Evolutionary conservation across 2,888 invertebrate species (phyloP).

Genomic region (Tenthredo mesomela): DNA sequence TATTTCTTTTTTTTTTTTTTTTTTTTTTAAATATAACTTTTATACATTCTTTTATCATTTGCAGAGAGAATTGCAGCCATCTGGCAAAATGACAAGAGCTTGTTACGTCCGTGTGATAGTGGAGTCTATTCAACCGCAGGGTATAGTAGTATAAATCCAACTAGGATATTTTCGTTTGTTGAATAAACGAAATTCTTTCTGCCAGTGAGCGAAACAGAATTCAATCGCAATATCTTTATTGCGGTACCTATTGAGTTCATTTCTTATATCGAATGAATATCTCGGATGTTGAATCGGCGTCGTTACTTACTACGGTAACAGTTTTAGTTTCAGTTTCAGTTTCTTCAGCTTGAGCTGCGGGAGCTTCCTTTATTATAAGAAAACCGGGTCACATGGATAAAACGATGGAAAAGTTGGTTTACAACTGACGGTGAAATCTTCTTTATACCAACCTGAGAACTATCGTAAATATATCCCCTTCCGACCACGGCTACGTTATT

Average conservation of each 20-base stretch:
- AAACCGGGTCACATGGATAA: neutral
- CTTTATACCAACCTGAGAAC: slow-evolving; percentile 41
- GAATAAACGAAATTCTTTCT: neutral
- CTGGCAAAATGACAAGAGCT: slow-evolving; percentile 32
- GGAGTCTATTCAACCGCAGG: neutral
- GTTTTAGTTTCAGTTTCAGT: neutral
- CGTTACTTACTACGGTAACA: slow-evolving; percentile 22
- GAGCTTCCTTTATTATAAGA: neutral
- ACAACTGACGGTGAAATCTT: slow-evolving; percentile 41
- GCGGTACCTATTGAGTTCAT: neutral
- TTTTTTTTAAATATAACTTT: too few species aligned
- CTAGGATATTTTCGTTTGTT: neutral
- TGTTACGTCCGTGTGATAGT: neutral
- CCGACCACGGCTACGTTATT: slow-evolving; percentile 57
- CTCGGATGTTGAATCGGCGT: neutral
- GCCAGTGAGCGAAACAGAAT: neutral
- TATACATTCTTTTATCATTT: neutral
- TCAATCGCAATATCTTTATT: slow-evolving; percentile 1
- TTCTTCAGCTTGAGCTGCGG: too few species aligned
- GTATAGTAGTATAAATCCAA: neutral
- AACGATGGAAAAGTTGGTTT: neutral
- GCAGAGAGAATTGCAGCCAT: neutral
- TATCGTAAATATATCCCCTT: slow-evolving; percentile 37
- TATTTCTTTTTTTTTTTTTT: too few species aligned
- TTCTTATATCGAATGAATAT: neutral